Percentiles rank a stretch among this genome's conserved stretches.
phyloP scores from a whole-genome alignment of 1,140 invertebrate species.

The Reticulitermes speratus region DNA sequence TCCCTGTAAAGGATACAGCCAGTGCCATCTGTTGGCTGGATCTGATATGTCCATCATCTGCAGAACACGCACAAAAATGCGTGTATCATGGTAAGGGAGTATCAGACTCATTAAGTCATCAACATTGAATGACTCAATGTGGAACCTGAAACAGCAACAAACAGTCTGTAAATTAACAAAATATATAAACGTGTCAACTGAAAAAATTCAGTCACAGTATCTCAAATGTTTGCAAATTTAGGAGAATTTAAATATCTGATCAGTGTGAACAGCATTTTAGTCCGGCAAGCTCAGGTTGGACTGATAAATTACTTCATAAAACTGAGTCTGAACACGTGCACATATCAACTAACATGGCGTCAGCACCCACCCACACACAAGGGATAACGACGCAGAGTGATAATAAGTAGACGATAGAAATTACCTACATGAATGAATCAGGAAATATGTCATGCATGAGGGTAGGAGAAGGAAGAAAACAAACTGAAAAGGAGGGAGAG shows the following conservation, averaged over 20 bases:
- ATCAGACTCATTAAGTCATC: conserved; percentile 76
- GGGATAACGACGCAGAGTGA: no score
- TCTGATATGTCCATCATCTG: conserved; percentile 70
- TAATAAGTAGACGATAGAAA: no score
- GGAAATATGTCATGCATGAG: no score
- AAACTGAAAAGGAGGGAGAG: no score
- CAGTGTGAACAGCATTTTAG: not conserved
- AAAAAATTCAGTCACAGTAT: conserved; percentile 15
- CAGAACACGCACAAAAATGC: conserved; percentile 79
- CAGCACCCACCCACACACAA: no score
- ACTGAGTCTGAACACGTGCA: no score
- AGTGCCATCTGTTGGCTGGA: conserved; percentile 69
- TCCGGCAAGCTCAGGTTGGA: not conserved
- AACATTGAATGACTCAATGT: conserved; percentile 84
- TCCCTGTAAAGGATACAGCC: conserved; percentile 72
- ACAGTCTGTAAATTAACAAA: not conserved
- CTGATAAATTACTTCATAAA: no score
- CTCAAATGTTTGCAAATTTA: not conserved
- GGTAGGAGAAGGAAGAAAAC: no score
- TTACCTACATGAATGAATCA: no score
- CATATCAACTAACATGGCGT: no score
- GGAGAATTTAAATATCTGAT: not conserved
- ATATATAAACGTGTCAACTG: not conserved
- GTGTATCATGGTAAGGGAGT: conserved; percentile 89
- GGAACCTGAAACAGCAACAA: conserved; percentile 59